Percentiles rank a stretch among this genome's conserved stretches.
These are phyloP conservation scores for Pionites leucogaster DNA, from an alignment of 2,113 vertebrate species.

Conservation along the genomic window DNA sequence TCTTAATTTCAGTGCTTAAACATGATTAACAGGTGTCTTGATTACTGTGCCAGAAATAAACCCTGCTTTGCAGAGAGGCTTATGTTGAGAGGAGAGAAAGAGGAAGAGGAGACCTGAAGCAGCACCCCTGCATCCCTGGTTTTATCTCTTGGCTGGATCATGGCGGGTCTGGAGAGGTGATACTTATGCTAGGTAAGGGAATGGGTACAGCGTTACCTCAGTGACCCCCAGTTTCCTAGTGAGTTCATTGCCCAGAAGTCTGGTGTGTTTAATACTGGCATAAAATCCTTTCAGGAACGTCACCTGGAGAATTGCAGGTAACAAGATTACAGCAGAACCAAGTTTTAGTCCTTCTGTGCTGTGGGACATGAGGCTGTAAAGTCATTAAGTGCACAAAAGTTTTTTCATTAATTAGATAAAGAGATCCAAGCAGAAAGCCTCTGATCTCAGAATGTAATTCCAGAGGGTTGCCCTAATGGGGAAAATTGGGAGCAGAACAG, in stretches of 20 bases:
- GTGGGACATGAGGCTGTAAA: rapidly evolving
- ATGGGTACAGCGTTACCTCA: rapidly evolving
- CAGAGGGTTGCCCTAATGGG: background rate
- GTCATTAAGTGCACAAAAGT: background rate
- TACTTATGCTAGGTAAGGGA: background rate
- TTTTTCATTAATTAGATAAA: background rate
- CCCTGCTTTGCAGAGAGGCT: background rate
- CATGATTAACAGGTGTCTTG: background rate
- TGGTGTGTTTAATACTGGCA: rapidly evolving
- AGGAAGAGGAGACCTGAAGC: background rate
- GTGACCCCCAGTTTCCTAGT: rapidly evolving
- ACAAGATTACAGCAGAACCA: rapidly evolving
- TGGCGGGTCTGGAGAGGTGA: background rate
- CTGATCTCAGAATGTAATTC: background rate
- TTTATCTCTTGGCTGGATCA: rapidly evolving
- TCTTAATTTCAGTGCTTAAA: background rate
- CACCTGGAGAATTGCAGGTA: rapidly evolving
- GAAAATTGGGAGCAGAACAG: background rate
- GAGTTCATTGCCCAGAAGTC: background rate
- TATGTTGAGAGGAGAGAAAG: no score
- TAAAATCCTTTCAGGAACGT: background rate
- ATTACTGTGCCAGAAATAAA: background rate
- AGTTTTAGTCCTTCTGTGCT: background rate
- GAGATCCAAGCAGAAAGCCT: background rate
- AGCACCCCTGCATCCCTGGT: rapidly evolving